Evolutionary conservation across 2,888 invertebrate genomes (phyloP).

Genomic region (Tetropium fuscum): DNA sequence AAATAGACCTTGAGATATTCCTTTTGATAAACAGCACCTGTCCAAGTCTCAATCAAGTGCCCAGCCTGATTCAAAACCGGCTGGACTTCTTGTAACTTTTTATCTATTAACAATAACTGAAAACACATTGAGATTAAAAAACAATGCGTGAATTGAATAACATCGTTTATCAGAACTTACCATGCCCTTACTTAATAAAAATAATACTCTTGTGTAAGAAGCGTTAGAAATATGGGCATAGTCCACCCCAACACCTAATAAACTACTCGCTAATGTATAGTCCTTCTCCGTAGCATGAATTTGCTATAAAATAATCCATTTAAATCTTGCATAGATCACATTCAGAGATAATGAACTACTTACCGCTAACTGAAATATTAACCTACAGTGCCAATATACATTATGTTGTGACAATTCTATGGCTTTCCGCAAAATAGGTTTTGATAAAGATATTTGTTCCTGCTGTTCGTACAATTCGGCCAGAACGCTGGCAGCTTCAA

Average conservation of each 20-base stretch:
- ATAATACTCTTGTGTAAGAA: slow-evolving; percentile 91
- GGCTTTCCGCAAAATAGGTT: slow-evolving; percentile 92
- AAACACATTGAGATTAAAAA: slow-evolving; percentile 49
- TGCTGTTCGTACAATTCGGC: slow-evolving; percentile 93
- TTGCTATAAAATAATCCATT: slow-evolving; percentile 75
- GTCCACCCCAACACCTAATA: slow-evolving; percentile 93
- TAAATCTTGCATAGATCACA: slow-evolving; percentile 49
- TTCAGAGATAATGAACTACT: slow-evolving; percentile 64
- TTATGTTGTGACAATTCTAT: slow-evolving; percentile 95
- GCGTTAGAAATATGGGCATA: slow-evolving; percentile 95
- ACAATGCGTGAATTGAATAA: background rate
- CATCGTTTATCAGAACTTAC: slow-evolving; percentile 65
- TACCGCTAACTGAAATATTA: slow-evolving; percentile 95
- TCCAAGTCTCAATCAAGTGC: slow-evolving; percentile 91
- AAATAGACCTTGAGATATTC: slow-evolving; percentile 97
- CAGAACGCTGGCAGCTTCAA: slow-evolving; percentile 94
- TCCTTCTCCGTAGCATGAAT: slow-evolving; percentile 94
- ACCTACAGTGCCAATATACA: slow-evolving; percentile 97
- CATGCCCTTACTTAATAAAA: slow-evolving; percentile 96
- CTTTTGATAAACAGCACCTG: slow-evolving; percentile 89
- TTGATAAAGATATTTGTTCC: slow-evolving; percentile 85
- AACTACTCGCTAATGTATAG: slow-evolving; percentile 88
- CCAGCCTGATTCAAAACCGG: slow-evolving; percentile 90
- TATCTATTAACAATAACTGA: slow-evolving; percentile 92
- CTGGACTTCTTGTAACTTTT: slow-evolving; percentile 93